Base-by-base conservation (phyloP, 2,797 vertebrate genomes). In the Pyrrhura leucotis region DNA sequence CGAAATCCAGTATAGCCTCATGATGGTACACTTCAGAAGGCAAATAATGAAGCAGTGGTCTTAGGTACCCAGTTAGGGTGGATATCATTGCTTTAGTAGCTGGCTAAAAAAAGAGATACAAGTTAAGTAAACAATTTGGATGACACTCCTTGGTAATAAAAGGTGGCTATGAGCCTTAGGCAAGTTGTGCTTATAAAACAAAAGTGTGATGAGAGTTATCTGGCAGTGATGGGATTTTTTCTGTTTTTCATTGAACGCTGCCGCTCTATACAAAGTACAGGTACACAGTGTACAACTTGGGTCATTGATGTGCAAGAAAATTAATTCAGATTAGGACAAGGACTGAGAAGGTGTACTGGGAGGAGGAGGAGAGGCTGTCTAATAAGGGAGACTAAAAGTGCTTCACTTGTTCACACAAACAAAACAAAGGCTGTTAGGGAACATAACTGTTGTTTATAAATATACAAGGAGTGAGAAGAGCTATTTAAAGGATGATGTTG, bases 401-500 rank as follows among this genome's bases (percentile, higher is more conserved):
- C 16, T 90, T 83, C 53, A 20, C 44, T 87, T 85, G 29, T 83
- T 95, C 89, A 58, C 45, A 37, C 26, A 73, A 91, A 93, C 16
- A 79, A 95, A 90, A 87, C 23, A 80, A 94, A 90, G 23, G 26
- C 75, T 88, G 45, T 83, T 31, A 65, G 45, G 35, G 9, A 89
- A 61, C 29, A 47, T 50, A 83, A 40, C 72, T 51, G 18, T 68
- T 77, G 53, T 75, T 53, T 90, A 63, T 76, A 89, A 90, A 88
- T 80, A 90, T 18, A 80, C 37, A 50, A 58, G 79, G n/a, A 84
- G 50, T 16, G 39, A 87, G 47, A 95, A 79, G 35, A 91, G 40
- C 67, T 96, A 67, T 94, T 93, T 89, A 89, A 87, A 93, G 67
- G 63, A 79, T 5, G 5, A 79, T 72, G 68, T 88, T 93, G 83